Conservation (phyloP, 1,140 invertebrate genomes). For the Diachasmimorpha longicaudata region DNA sequence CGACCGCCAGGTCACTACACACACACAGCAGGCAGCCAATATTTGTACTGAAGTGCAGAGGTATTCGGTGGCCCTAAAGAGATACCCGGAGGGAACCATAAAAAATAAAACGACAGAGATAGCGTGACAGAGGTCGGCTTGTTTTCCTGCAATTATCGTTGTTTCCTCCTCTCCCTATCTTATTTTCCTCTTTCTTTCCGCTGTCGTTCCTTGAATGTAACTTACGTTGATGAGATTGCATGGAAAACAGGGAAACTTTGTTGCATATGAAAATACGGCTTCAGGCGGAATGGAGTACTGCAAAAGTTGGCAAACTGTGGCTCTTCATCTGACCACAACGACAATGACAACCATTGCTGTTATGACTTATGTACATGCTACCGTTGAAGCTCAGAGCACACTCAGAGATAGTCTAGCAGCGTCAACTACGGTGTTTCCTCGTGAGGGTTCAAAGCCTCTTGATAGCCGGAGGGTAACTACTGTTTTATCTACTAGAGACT, state of each 20-base stretch:
- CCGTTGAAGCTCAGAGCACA: conserved; percentile 21
- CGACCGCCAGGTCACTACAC: not conserved
- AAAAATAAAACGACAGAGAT: not conserved
- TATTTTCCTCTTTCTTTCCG: not conserved
- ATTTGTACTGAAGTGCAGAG: not conserved
- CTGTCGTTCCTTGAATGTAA: not conserved
- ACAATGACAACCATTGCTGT: conserved; percentile 31
- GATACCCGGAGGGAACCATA: not conserved
- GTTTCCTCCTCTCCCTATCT: not conserved
- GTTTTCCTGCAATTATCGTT: not conserved
- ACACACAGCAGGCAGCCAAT: conserved; percentile 4
- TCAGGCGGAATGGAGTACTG: conserved; percentile 27
- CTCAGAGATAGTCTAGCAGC: conserved; percentile 18
- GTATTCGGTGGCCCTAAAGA: not conserved
- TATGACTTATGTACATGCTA: conserved; percentile 31
- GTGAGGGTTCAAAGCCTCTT: conserved; percentile 7
- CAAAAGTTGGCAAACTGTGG: conserved; percentile 29
- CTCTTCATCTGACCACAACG: conserved; percentile 29
- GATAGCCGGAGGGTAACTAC: conserved; percentile 26
- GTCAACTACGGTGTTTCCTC: conserved; percentile 11
- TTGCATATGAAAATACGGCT: not conserved
- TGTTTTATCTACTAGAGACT: not conserved
- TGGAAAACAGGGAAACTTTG: not conserved
- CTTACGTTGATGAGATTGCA: not conserved
- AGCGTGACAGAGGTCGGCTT: not conserved